Evolutionary conservation across 1,140 invertebrate species (phyloP).

Genomic region (Conus ventricosus): DNA sequence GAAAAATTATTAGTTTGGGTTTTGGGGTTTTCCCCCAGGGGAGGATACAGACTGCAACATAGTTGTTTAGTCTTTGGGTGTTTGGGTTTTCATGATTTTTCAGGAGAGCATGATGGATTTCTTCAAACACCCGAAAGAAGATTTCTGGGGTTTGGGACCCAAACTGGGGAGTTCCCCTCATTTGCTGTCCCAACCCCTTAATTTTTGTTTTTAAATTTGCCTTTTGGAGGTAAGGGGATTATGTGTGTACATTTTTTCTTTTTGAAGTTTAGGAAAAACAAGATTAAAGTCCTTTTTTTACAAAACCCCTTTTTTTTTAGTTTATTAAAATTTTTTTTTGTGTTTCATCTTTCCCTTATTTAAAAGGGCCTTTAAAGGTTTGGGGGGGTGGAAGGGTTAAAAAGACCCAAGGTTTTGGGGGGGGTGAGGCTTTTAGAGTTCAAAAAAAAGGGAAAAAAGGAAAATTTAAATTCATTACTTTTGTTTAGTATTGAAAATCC

Average conservation of each 20-base stretch:
- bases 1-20: too few species aligned
- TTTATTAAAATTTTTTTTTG: background rate
- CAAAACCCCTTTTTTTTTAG: background rate
- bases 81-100: background rate
- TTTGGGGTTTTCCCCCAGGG: too few species aligned
- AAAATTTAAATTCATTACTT: too few species aligned
- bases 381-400: too few species aligned
- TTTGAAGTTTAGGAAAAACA: background rate
- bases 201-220: constrained; percentile 99
- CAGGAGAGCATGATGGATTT: constrained; percentile 99
- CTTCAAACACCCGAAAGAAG: constrained; percentile 99
- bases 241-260: background rate
- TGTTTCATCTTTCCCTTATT: background rate
- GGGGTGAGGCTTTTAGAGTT: too few species aligned
- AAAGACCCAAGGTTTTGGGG: background rate
- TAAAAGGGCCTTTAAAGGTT: too few species aligned
- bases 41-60: too few species aligned
- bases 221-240: constrained; percentile 91
- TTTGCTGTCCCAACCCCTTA: constrained; percentile 97
- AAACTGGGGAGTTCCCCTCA: constrained; percentile 99
- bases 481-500: too few species aligned
- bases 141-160: constrained; percentile 96
- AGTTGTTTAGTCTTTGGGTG: background rate
- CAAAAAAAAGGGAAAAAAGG: too few species aligned
- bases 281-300: background rate